Evolutionary conservation across 2,797 vertebrate species (phyloP).

Genomic region (Kryptolebias ocellatus): DNA sequence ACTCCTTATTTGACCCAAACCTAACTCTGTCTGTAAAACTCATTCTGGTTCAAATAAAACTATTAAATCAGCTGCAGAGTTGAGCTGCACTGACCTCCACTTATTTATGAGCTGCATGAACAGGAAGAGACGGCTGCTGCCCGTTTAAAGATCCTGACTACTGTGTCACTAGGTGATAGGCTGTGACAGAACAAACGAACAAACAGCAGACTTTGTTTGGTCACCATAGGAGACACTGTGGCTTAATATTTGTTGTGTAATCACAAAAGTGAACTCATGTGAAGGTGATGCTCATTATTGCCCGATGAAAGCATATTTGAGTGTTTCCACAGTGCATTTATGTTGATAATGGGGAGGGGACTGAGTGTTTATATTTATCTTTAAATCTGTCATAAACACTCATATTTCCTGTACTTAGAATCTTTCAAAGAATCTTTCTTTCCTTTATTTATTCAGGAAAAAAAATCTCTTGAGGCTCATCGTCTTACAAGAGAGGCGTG

Average conservation of each 20-base stretch:
- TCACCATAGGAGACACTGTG: conserved; percentile 3
- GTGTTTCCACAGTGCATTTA: conserved; percentile 27
- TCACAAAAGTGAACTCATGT: conserved; percentile 19
- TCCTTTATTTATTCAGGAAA: no score
- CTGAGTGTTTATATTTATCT: background rate
- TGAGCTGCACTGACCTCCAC: background rate
- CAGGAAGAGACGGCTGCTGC: conserved; percentile 39
- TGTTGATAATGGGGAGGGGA: conserved; percentile 4
- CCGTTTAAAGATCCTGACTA: conserved; percentile 36
- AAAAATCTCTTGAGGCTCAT: no score
- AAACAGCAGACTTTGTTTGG: conserved; percentile 38
- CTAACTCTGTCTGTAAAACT: background rate
- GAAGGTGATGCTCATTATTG: conserved; percentile 20
- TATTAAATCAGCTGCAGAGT: background rate
- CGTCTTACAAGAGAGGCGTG: no score
- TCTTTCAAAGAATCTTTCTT: background rate
- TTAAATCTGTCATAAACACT: background rate
- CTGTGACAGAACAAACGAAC: conserved; percentile 35
- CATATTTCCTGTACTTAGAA: background rate
- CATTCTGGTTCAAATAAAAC: background rate
- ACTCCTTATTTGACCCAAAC: conserved; percentile 29
- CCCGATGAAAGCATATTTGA: conserved; percentile 26
- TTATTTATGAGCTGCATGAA: conserved; percentile 7
- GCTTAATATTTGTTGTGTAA: conserved; percentile 47
- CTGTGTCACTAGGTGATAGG: conserved; percentile 44